Evolutionary conservation across 2,888 invertebrate genomes (phyloP).

Genomic region (Seira ritae): DNA sequence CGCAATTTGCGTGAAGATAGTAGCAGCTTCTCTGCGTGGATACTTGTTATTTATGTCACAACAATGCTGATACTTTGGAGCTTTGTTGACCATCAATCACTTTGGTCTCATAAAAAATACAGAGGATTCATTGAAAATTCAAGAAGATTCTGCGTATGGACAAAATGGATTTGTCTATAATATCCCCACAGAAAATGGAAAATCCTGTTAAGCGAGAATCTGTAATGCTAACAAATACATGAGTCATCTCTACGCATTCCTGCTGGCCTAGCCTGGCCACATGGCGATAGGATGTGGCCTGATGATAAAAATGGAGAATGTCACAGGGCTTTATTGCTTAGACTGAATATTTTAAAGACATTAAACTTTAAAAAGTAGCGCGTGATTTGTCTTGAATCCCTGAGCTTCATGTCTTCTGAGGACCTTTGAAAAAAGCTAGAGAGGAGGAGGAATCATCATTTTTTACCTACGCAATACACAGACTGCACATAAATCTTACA

Average conservation of each 20-base stretch:
- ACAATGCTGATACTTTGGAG: neutral
- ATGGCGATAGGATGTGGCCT: neutral
- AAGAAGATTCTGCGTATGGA: neutral
- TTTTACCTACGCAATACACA: too few relatives aligned
- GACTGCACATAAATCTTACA: too few relatives aligned
- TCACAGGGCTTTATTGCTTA: neutral
- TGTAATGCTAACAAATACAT: too few relatives aligned
- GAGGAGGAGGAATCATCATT: too few relatives aligned
- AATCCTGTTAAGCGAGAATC: neutral
- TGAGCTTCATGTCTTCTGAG: too few relatives aligned
- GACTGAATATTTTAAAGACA: neutral
- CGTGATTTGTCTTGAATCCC: neutral
- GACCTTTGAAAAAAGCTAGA: too few relatives aligned
- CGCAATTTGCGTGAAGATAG: neutral
- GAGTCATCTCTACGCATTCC: too few relatives aligned
- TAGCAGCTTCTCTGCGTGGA: conserved; percentile 19
- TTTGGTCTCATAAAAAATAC: neutral
- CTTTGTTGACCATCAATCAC: neutral
- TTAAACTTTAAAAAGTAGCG: neutral
- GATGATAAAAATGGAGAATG: neutral
- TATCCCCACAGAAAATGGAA: neutral
- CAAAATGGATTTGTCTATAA: neutral
- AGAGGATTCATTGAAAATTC: neutral
- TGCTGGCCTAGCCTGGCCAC: too few relatives aligned
- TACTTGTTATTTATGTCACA: conserved; percentile 20